Conservation (phyloP, 2,797 vertebrate genomes). For the Schizopygopsis pylzovi region DNA sequence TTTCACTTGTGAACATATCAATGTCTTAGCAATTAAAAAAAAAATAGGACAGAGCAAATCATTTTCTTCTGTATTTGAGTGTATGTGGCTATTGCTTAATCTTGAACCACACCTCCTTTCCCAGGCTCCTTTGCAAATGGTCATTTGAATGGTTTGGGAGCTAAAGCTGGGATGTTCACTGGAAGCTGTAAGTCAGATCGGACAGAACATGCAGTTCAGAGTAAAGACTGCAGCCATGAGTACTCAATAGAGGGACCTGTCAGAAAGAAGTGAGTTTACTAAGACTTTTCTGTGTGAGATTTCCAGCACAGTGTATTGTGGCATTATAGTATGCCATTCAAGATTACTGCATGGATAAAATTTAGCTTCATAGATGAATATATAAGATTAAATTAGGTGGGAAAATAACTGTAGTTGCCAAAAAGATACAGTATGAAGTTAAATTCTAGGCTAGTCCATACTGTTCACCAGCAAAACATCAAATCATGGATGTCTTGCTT, state of each 20-base stretch:
- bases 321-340: background rate
- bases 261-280: conserved; percentile 81
- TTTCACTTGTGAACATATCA: background rate
- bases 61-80: background rate
- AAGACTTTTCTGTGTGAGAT: background rate
- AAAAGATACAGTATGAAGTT: background rate
- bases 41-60: background rate
- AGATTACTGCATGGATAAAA: background rate
- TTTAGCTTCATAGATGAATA: background rate
- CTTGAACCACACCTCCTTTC: conserved; percentile 35
- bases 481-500: background rate
- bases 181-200: conserved; percentile 82
- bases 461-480: background rate
- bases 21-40: background rate
- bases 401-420: background rate
- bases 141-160: conserved; percentile 82
- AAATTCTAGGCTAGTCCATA: background rate
- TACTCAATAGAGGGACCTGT: conserved; percentile 87
- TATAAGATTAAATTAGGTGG: background rate
- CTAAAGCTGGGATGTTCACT: conserved; percentile 62
- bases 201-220: conserved; percentile 81
- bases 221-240: conserved; percentile 83
- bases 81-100: background rate
- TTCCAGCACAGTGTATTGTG: background rate
- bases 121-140: conserved; percentile 85